Base-by-base conservation (phyloP, 2,797 vertebrate genomes). In the Chelmon rostratus region DNA sequence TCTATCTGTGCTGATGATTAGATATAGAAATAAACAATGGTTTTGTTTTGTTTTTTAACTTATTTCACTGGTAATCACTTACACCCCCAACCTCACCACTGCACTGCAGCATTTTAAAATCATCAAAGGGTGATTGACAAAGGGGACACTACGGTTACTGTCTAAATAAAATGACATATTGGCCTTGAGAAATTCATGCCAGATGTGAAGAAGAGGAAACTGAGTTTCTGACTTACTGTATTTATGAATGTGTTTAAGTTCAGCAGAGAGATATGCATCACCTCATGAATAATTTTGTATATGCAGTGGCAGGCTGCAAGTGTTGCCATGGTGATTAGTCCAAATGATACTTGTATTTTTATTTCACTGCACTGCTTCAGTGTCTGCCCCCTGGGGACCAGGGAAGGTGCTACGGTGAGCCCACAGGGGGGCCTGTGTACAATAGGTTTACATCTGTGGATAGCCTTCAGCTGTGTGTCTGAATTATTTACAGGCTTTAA, bases 401-500 rank as follows among this genome's bases (percentile, higher is more conserved):
- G 28, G 1, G 7, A 61, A 65, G 33, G 62, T 0, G 8, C 78
- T 68, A 13, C 52, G 64, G 15, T 1, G 28, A 46, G 49, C 18
- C 35, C 38, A 25, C 50, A 37, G n/a, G 4, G 4, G 52, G 54
- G 11, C 15, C 6, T 46, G 52, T 52, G 37, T 71, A 9, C 67
- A 64, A 59, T 42, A 46, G 47, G 78, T 80, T 72, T 64, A 81
- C 38, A 38, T 70, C 58, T 6, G 33, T 54, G 23, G 82, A 46
- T 78, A 73, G 38, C 66, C 58, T 54, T 70, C 49, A 62, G 40
- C 56, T 28, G 23, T 35, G 49, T 13, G 37, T 72, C 53, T 70
- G 23, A 59, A 67, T 86, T 58, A 82, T 78, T 82, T 76, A 63
- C 28, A 67, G 6, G 33, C 49, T 73, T 70, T 46, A 35, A 77